phyloP scores from a whole-genome alignment of 2,888 invertebrate genomes.

The Ditylenchus weischeri region DNA sequence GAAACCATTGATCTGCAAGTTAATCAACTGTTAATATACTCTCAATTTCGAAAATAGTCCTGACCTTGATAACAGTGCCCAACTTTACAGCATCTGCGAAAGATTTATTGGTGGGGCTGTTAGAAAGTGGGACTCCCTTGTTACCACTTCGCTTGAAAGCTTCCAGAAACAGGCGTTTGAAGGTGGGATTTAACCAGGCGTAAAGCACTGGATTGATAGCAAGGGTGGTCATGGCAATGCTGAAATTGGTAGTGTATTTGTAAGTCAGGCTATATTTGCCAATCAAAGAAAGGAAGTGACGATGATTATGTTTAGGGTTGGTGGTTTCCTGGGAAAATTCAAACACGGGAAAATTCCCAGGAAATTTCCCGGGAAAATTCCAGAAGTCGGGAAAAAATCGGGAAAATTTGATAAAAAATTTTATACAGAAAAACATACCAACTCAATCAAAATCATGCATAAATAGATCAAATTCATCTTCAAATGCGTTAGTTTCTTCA shows the following conservation, averaged over 20 bases:
- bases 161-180: constrained; percentile 35
- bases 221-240: constrained; percentile 42
- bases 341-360: too few relatives aligned
- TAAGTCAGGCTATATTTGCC: neutral
- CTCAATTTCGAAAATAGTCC: neutral
- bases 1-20: too few relatives aligned
- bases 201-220: constrained; percentile 45
- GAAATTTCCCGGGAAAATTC: too few relatives aligned
- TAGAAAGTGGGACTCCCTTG: neutral
- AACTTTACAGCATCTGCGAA: neutral
- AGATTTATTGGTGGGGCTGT: constrained; percentile 6
- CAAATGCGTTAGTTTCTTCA: too few relatives aligned
- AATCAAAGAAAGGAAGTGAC: neutral
- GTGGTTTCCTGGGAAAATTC: too few relatives aligned
- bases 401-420: too few relatives aligned
- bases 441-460: too few relatives aligned
- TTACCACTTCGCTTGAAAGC: constrained; percentile 24
- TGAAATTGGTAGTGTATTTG: constrained; percentile 25
- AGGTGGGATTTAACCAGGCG: constrained; percentile 46
- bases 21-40: too few relatives aligned
- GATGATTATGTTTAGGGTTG: too few relatives aligned
- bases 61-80: constrained; percentile 1
- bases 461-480: too few relatives aligned
- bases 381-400: too few relatives aligned
- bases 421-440: too few relatives aligned